Evolutionary conservation across 1,140 invertebrate species (phyloP).

Genomic region (Lycorma delicatula): DNA sequence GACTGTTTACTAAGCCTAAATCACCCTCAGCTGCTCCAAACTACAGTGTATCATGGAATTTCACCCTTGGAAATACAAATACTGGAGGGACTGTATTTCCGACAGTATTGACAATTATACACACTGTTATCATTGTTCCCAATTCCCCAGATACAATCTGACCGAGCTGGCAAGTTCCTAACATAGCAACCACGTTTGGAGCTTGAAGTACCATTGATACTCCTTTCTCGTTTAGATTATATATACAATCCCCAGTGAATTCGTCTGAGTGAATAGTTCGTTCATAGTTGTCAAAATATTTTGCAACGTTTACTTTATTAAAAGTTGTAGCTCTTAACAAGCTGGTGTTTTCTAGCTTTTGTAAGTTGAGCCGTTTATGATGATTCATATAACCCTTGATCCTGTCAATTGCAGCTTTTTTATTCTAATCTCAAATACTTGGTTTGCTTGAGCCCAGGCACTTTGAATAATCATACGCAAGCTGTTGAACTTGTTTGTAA

Average conservation of each 20-base stretch:
- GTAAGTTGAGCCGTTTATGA: slow-evolving; percentile 31
- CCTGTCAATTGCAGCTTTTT: slow-evolving; percentile 34
- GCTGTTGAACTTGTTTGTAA: slow-evolving; percentile 14
- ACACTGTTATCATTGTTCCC: slow-evolving; percentile 28
- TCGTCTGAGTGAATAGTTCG: slow-evolving; percentile 8
- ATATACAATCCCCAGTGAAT: slow-evolving; percentile 19
- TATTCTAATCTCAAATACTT: slow-evolving; percentile 30
- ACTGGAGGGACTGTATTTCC: slow-evolving; percentile 31
- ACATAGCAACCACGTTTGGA: slow-evolving; percentile 30
- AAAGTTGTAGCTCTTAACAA: slow-evolving; percentile 31
- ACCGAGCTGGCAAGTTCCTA: slow-evolving; percentile 29
- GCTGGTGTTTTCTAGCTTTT: slow-evolving; percentile 32
- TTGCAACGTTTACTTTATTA: slow-evolving; percentile 25
- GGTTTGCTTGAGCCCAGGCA: slow-evolving; percentile 25
- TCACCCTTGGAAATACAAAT: slow-evolving; percentile 32
- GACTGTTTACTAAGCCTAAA: slow-evolving; percentile 12
- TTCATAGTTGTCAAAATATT: slow-evolving; percentile 25
- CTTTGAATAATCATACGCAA: slow-evolving; percentile 28
- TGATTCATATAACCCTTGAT: slow-evolving; percentile 27
- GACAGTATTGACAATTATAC: slow-evolving; percentile 25
- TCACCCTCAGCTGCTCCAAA: slow-evolving; percentile 28
- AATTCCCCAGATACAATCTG: slow-evolving; percentile 27
- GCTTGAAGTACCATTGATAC: slow-evolving; percentile 30
- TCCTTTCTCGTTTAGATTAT: slow-evolving; percentile 30
- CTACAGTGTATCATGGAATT: slow-evolving; percentile 27